Percentiles rank a stretch among this genome's conserved stretches.
Conservation (phyloP, 2,797 vertebrate genomes). For the Spatula versicolor region DNA sequence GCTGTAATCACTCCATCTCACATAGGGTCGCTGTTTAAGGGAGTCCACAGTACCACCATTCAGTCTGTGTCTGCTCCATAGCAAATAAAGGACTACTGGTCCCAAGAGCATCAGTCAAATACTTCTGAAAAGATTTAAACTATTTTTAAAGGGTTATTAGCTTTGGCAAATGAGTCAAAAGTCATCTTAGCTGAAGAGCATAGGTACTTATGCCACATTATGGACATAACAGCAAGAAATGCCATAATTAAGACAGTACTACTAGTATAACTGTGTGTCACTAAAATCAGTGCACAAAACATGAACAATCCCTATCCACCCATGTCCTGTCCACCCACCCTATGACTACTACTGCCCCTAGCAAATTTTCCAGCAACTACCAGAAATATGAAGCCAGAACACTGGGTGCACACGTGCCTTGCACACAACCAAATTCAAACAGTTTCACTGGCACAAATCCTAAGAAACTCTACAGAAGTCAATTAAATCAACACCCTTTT, state of each 20-base stretch:
- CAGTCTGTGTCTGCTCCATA: slow-evolving; percentile 12
- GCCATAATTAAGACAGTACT: not conserved
- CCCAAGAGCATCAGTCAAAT: slow-evolving; percentile 20
- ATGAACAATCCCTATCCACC: not conserved
- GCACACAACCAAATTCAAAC: not conserved
- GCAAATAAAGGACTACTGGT: slow-evolving; percentile 51
- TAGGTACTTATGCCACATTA: slow-evolving; percentile 32
- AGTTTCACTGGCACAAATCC: not conserved
- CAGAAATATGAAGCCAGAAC: not conserved
- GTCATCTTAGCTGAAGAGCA: slow-evolving; percentile 36
- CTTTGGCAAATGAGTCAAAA: slow-evolving; percentile 61
- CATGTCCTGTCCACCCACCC: not conserved
- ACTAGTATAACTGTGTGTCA: not conserved
- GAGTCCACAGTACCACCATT: slow-evolving; percentile 43
- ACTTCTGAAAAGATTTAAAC: slow-evolving; percentile 22
- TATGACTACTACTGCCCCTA: not conserved
- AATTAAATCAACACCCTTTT: slow-evolving; percentile 28
- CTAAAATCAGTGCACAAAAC: not conserved
- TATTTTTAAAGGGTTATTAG: slow-evolving; percentile 59
- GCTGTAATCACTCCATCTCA: slow-evolving; percentile 48
- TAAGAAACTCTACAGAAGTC: not conserved
- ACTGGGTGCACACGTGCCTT: not conserved
- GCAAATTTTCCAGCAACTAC: not conserved
- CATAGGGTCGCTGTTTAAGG: slow-evolving; percentile 61
- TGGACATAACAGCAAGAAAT: slow-evolving; percentile 23